phyloP scores from a whole-genome alignment of 1,140 invertebrate species.

The Thaumetopoea pityocampa region DNA sequence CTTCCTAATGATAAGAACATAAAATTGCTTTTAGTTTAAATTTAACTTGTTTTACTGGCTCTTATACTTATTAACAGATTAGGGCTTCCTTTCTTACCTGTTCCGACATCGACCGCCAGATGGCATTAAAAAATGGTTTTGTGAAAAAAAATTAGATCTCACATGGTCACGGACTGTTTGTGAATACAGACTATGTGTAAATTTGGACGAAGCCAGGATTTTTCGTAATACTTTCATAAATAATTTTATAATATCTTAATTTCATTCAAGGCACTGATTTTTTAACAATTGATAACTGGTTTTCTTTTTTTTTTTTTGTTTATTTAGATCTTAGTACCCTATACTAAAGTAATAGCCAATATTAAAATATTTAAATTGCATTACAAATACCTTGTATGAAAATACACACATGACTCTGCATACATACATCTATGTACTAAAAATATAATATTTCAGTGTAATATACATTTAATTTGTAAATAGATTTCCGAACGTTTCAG shows the following conservation, averaged over 20 bases:
- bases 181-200: too few species aligned
- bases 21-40: too few species aligned
- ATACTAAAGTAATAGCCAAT: slow-evolving; percentile 69
- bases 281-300: slow-evolving; percentile 63
- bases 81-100: too few species aligned
- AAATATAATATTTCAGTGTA: slow-evolving; percentile 65
- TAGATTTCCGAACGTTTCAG: slow-evolving; percentile 49
- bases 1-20: too few species aligned
- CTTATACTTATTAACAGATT: too few species aligned
- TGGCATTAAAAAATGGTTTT: too few species aligned
- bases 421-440: slow-evolving; percentile 67
- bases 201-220: slow-evolving; percentile 35
- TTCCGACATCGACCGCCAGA: too few species aligned
- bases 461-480: slow-evolving; percentile 70
- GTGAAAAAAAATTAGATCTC: too few species aligned
- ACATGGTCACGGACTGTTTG: too few species aligned
- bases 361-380: slow-evolving; percentile 67
- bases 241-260: slow-evolving; percentile 62
- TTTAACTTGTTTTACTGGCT: too few species aligned
- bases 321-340: slow-evolving; percentile 54
- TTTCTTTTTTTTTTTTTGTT: too few species aligned
- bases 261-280: slow-evolving; percentile 66
- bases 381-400: slow-evolving; percentile 71
- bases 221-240: slow-evolving; percentile 49
- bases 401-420: slow-evolving; percentile 70